Conservation (phyloP, 2,113 vertebrate species). For the Trematomus loennbergii region DNA sequence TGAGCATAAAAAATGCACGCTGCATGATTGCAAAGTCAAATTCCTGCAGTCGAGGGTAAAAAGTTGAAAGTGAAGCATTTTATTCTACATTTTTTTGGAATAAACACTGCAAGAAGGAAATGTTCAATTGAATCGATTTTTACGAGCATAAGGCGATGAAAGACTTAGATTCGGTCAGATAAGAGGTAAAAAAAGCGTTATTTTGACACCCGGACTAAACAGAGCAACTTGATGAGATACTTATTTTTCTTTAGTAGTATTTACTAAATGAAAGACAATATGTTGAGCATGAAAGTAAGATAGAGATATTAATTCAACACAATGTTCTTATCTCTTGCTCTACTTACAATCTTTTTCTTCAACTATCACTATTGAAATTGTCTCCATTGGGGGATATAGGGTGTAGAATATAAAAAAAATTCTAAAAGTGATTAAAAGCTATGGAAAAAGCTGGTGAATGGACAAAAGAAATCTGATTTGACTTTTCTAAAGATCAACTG, state of each 20-base stretch:
- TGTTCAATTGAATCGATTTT: not conserved
- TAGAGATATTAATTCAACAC: no score
- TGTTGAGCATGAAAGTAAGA: no score
- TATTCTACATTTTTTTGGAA: not conserved
- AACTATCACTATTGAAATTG: no score
- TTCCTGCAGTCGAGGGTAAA: not conserved
- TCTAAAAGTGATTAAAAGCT: not conserved
- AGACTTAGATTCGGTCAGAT: not conserved
- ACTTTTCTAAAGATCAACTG: not conserved
- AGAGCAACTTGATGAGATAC: no score
- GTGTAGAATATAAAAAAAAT: not conserved
- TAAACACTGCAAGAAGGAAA: not conserved
- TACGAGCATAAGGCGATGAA: not conserved
- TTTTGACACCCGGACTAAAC: no score
- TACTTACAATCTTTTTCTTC: no score
- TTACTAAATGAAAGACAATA: no score
- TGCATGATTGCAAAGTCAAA: slow-evolving; percentile 21
- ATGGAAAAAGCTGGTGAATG: not conserved
- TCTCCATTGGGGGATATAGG: not conserved
- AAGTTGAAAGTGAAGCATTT: not conserved
- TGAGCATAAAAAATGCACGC: slow-evolving; percentile 17
- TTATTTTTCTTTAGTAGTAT: no score
- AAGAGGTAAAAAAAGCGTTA: not conserved
- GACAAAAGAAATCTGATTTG: not conserved
- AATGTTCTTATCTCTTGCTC: no score